These are phyloP conservation scores for Pocillopora meandrina DNA, from an alignment of 92 coral and sea anemone species.

Conservation along the genomic window DNA sequence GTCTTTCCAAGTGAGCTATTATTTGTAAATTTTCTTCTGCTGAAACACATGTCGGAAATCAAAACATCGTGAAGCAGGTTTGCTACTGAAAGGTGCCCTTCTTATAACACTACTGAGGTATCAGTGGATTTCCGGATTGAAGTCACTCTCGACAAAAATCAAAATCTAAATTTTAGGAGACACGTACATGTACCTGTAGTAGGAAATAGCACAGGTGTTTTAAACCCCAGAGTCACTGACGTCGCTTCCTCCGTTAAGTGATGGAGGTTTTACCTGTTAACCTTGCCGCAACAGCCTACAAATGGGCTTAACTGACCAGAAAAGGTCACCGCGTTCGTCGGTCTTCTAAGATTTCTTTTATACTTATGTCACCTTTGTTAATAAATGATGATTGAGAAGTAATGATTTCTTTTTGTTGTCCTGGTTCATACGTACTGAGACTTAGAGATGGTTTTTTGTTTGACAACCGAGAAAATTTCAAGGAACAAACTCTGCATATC, in stretches of 20 bases:
- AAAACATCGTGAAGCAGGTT: not conserved
- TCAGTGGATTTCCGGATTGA: not conserved
- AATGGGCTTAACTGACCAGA: conserved; percentile 3
- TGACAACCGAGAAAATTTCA: too few species aligned
- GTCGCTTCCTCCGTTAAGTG: conserved; percentile 31
- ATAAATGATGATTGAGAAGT: not conserved
- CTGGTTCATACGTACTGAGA: not conserved
- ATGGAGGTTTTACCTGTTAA: not conserved
- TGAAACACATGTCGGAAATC: too few species aligned
- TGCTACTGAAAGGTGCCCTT: not conserved
- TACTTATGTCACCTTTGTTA: not conserved
- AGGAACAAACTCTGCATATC: not conserved
- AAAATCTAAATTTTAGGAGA: not conserved
- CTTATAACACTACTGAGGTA: not conserved
- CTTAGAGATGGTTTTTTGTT: not conserved
- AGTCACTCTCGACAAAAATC: not conserved
- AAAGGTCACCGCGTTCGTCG: conserved; percentile 12
- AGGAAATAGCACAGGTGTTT: conserved; percentile 38
- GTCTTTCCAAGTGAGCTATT: too few species aligned
- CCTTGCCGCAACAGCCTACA: not conserved
- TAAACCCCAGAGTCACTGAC: conserved; percentile 2
- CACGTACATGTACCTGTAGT: conserved; percentile 27
- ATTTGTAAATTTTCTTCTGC: too few species aligned
- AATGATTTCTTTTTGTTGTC: not conserved
- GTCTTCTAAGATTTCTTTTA: not conserved